phyloP scores from a whole-genome alignment of 1,140 invertebrate species.

The Drosophila bocqueti region DNA sequence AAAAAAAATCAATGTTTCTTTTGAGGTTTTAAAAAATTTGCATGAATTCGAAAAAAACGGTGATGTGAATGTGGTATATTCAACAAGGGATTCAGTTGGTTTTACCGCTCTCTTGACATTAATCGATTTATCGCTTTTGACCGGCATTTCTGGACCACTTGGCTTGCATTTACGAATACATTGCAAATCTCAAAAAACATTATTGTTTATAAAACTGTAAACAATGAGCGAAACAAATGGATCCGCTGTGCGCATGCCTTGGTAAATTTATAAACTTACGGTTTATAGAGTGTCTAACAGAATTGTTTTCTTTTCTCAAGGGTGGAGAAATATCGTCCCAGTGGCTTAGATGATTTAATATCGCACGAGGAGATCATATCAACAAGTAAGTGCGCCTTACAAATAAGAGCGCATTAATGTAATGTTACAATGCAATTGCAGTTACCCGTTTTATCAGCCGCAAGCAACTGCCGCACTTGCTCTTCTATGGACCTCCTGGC shows the following conservation, averaged over 20 bases:
- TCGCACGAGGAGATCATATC: conserved; percentile 98
- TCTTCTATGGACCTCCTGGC: conserved; percentile 99
- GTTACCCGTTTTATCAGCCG: conserved; percentile 97
- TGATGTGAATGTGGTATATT: not conserved
- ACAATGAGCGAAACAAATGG: conserved; percentile 60
- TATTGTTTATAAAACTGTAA: not conserved
- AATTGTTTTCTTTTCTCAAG: conserved; percentile 86
- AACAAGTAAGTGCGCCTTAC: conserved; percentile 91
- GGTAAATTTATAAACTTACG: conserved; percentile 32
- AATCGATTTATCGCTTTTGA: conserved; percentile 26
- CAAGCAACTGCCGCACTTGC: conserved; percentile 96
- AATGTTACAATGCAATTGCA: conserved; percentile 84
- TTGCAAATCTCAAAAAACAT: conserved; percentile 6
- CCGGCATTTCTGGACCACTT: conserved; percentile 18
- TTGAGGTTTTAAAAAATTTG: no score
- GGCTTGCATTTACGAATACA: conserved; percentile 1
- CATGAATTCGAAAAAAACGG: not conserved
- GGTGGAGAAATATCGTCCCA: conserved; percentile 99
- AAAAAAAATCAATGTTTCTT: no score
- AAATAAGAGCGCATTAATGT: not conserved
- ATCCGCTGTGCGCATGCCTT: conserved; percentile 69
- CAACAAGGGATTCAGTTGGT: no score
- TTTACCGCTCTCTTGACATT: conserved; percentile 22
- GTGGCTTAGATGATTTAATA: conserved; percentile 95
- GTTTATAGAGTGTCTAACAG: not conserved